Conservation (phyloP, 2,113 vertebrate species). For the Pithys albifrons region DNA sequence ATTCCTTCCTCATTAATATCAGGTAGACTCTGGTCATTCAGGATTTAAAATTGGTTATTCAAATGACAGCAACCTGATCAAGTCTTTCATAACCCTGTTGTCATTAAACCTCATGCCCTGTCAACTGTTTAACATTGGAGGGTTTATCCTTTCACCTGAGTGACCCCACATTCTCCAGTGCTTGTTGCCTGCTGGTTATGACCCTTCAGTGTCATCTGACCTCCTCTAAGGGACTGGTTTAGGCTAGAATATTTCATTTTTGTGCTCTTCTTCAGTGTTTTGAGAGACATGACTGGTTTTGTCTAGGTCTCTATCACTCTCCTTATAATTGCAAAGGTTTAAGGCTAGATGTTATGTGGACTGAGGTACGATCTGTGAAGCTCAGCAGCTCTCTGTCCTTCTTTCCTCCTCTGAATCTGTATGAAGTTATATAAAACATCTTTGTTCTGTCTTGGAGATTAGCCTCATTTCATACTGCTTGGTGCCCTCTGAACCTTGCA, state of each 20-base stretch:
- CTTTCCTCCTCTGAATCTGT: not conserved
- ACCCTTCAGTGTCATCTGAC: not conserved
- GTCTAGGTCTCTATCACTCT: not conserved
- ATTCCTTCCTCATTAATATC: not conserved
- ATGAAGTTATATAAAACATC: not conserved
- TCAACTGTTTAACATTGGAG: not conserved
- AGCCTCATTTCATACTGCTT: constrained; percentile 4
- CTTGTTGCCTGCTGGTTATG: not conserved
- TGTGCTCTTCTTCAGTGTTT: not conserved
- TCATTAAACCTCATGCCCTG: not conserved
- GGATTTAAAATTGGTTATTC: not conserved
- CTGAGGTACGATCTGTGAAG: not conserved
- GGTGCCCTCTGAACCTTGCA: not conserved
- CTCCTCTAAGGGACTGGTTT: not conserved
- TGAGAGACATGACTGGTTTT: not conserved
- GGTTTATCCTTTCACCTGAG: not conserved
- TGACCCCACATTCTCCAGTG: not conserved
- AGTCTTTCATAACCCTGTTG: constrained; percentile 20
- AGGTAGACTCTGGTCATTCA: not conserved
- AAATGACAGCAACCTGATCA: not conserved
- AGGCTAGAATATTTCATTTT: not conserved
- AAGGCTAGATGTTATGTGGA: not conserved
- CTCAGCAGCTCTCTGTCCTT: not conserved
- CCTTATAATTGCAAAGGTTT: not conserved
- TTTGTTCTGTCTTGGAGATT: constrained; percentile 30